Evolutionary conservation across 2,797 vertebrate species (phyloP).

Genomic region (Brachyrhaphis roseni): DNA sequence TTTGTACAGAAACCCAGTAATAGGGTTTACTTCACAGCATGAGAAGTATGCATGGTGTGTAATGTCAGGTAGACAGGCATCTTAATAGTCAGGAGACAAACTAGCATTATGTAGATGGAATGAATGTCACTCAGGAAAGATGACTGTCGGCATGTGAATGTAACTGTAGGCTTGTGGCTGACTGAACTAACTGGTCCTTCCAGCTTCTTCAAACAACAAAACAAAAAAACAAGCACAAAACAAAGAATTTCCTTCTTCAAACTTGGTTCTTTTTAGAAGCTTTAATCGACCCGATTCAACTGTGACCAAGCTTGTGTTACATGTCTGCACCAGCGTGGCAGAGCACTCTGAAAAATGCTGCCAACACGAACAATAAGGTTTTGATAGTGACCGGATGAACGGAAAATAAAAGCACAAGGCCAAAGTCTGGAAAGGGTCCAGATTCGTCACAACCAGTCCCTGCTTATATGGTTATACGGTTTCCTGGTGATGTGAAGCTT

Average conservation of each 20-base stretch:
- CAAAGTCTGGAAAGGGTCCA: constrained; percentile 32
- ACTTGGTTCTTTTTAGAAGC: constrained; percentile 7
- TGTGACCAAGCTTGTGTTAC: constrained; percentile 4
- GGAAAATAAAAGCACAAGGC: constrained; percentile 28
- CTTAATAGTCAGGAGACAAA: constrained; percentile 19
- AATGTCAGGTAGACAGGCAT: constrained; percentile 16
- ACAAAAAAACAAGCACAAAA: constrained; percentile 21
- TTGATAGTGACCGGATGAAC: constrained; percentile 19
- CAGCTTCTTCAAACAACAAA: constrained; percentile 47
- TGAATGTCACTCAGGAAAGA: constrained; percentile 32
- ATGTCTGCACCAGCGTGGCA: neutral
- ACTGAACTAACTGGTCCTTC: constrained; percentile 73
- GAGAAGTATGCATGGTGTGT: neutral
- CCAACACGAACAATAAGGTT: constrained; percentile 36
- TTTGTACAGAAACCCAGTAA: neutral
- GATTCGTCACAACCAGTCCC: constrained; percentile 40
- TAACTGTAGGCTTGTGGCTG: constrained; percentile 44
- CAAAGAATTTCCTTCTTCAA: constrained; percentile 22
- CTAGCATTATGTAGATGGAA: constrained; percentile 17
- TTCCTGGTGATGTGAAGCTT: constrained; percentile 36
- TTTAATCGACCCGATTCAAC: neutral
- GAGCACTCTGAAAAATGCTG: constrained; percentile 11
- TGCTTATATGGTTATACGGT: constrained; percentile 23
- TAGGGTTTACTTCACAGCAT: neutral
- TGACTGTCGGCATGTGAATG: constrained; percentile 29